Base-by-base conservation (phyloP, 2,113 vertebrate genomes). In the Sturnira hondurensis region DNA sequence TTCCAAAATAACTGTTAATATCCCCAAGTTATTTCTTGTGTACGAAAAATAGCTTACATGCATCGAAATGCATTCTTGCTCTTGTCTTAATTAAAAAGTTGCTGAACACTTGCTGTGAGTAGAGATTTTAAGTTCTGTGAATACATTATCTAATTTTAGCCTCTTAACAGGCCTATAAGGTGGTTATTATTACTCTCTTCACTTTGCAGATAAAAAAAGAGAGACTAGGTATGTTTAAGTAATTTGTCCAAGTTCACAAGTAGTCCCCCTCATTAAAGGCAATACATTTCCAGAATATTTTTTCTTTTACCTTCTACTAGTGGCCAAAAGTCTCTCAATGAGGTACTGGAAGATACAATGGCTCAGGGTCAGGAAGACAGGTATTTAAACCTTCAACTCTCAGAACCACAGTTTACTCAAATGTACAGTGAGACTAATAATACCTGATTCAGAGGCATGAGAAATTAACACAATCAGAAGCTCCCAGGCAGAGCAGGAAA, bases 401-500 rank as follows among this genome's bases (percentile, higher is more conserved):
- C 26, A 94, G 38, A 95, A 54, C 67, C 67, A 76, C 15, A 65
- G 41, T 82, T 94, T 31, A 81, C 13, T 88, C 77, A 93, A 52
- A 65, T 24, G 43, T 38, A 67, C 28, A 56, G 41, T 41, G 16
- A 54, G 3, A 38, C 5, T 81, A 47, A 81, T 47, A 65, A 81
- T 15, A 68, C 4, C 33, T 6, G 31, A 78, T 36, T 78, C 47
- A 61, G 16, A 45, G 45, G 5, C 13, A 50, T 78, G 12, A 78
- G 26, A 91, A 97, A 96, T 87, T 74, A 95, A 83, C 36, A 84
- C 7, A 33, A 31, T 10, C 45, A 65, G 65, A 88, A 73, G 52
- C 16, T 86, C 47, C 54, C 22, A 88, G 4, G 2, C 24, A 93
- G 41, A 67, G 20, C 20, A 47, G 38, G 74, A 65, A 87, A 85